Conservation (phyloP, 2,888 invertebrate species). For the Lepas anatifera region DNA sequence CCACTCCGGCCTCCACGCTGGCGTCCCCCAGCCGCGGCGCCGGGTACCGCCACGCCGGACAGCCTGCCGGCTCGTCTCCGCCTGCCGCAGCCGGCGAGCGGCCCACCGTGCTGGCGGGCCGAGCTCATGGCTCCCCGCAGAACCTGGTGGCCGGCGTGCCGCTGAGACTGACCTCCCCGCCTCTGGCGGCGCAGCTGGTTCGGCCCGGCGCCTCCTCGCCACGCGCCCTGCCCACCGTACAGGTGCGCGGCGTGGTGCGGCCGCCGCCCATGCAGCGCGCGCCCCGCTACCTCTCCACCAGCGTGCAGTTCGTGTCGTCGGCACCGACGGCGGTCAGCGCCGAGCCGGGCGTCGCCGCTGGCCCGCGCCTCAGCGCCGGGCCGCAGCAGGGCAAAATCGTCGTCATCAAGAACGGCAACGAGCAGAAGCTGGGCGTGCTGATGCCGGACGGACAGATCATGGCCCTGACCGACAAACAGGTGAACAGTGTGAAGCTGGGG, state of each 20-base stretch:
- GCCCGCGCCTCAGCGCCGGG: neutral
- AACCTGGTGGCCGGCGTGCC: no score
- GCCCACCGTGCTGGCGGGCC: neutral
- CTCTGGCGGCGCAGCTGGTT: no score
- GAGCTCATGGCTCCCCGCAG: neutral
- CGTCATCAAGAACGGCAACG: neutral
- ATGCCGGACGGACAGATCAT: neutral
- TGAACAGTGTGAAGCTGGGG: neutral
- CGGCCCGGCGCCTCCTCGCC: no score
- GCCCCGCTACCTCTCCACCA: neutral
- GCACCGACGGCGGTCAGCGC: neutral
- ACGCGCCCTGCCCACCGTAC: no score
- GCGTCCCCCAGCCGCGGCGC: no score
- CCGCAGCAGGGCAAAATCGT: slow-evolving; percentile 1
- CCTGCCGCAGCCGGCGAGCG: no score
- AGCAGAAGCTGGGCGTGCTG: slow-evolving; percentile 8
- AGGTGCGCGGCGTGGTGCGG: no score
- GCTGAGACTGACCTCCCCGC: no score
- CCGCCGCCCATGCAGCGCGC: slow-evolving; percentile 13
- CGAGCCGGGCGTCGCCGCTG: neutral
- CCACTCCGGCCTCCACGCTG: no score
- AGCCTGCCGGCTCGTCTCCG: no score
- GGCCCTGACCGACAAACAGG: neutral
- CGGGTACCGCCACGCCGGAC: no score
- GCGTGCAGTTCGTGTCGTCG: neutral